A percentile compares a stretch with the other conserved stretches of the same genome.
Evolutionary conservation across 2,888 invertebrate genomes (phyloP).

Genomic region (Tholera decimalis): DNA sequence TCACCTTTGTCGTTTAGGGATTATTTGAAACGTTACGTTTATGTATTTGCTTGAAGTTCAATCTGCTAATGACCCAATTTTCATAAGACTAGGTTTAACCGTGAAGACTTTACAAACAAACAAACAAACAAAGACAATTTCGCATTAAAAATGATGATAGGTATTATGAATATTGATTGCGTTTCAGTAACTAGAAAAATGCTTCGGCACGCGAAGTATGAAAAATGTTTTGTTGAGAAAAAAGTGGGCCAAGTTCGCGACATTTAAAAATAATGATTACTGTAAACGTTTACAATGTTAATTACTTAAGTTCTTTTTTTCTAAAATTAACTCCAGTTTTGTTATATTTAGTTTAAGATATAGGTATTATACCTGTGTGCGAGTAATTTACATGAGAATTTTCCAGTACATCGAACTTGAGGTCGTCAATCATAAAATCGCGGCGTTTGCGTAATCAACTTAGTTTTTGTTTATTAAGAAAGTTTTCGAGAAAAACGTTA

Average conservation of each 20-base stretch:
- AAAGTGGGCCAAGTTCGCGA: slow-evolving; percentile 42
- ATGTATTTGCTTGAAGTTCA: too few species aligned
- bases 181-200: slow-evolving; percentile 14
- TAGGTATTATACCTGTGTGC: not conserved
- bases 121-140: not conserved
- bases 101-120: not conserved
- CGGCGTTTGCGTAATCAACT: slow-evolving; percentile 48
- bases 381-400: slow-evolving; percentile 22
- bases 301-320: slow-evolving; percentile 30
- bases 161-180: slow-evolving; percentile 10
- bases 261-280: slow-evolving; percentile 8
- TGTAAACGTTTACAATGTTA: slow-evolving; percentile 19
- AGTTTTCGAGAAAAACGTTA: slow-evolving; percentile 51
- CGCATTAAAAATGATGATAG: slow-evolving; percentile 4
- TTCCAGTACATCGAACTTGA: slow-evolving; percentile 53
- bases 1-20: too few species aligned
- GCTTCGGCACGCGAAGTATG: not conserved
- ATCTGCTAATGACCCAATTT: not conserved
- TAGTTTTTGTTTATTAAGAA: slow-evolving; percentile 61
- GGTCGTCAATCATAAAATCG: slow-evolving; percentile 64
- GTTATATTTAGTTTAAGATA: slow-evolving; percentile 1
- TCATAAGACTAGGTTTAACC: not conserved
- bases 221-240: slow-evolving; percentile 9
- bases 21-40: too few species aligned
- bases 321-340: not conserved